phyloP scores from a whole-genome alignment of 2,888 invertebrate species.

The Capitulum mitella region DNA sequence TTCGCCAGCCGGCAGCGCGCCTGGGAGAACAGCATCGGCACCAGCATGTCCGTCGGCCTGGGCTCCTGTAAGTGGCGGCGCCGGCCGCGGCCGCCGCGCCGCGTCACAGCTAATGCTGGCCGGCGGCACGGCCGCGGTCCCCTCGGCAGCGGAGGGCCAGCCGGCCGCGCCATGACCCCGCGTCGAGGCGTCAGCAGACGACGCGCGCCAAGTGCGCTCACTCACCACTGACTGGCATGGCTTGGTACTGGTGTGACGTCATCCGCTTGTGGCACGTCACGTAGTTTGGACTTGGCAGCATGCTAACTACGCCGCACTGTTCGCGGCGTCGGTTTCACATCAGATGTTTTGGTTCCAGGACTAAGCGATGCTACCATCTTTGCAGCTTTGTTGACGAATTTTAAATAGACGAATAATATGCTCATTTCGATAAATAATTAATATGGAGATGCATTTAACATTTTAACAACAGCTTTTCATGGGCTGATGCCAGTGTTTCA shows the following conservation, averaged over 20 bases:
- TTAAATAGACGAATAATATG: background rate
- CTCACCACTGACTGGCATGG: background rate
- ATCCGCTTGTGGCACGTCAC: too few relatives aligned
- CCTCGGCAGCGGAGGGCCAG: too few relatives aligned
- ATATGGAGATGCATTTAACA: background rate
- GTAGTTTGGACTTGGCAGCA: too few relatives aligned
- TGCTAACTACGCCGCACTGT: too few relatives aligned
- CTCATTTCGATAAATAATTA: background rate
- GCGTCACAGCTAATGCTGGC: background rate
- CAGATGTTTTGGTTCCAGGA: too few relatives aligned
- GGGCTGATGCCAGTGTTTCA: too few relatives aligned
- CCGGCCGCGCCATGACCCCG: too few relatives aligned
- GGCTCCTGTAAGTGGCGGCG: slow-evolving; percentile 14
- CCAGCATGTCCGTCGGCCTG: background rate
- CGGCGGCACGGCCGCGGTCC: background rate
- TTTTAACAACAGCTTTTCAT: background rate
- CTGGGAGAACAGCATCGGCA: background rate
- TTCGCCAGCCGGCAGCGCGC: background rate
- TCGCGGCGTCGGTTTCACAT: too few relatives aligned
- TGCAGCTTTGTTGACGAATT: background rate
- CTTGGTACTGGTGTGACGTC: too few relatives aligned
- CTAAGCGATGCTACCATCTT: background rate
- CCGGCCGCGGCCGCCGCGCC: background rate
- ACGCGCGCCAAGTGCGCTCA: background rate
- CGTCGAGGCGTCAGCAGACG: too few relatives aligned